Evolutionary conservation across 2,113 vertebrate species (phyloP).

Genomic region (Bos taurus): ARS-UCD2.0 NC_037337.1:32750001-32750500

Average conservation of each 20-base stretch:
- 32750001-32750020: conserved; percentile 99
- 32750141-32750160: conserved; percentile 78
- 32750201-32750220: conserved; percentile 55
- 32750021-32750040: conserved; percentile 99
- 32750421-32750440: conserved; percentile 16
- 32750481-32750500: conserved; percentile 60
- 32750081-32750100: conserved; percentile 80
- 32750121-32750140: conserved; percentile 80
- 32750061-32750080: conserved; percentile 90
- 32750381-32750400: conserved; percentile 6
- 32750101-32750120: conserved; percentile 75
- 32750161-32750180: conserved; percentile 75
- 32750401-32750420: conserved; percentile 1
- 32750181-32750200: conserved; percentile 76
- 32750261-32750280: conserved; percentile 66
- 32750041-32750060: conserved; percentile 99
- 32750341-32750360: not conserved
- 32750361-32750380: not conserved
- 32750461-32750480: conserved; percentile 48
- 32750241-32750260: conserved; percentile 74
- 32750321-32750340: conserved; percentile 17
- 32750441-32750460: conserved; percentile 32
- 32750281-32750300: conserved; percentile 72
- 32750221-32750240: conserved; percentile 71
- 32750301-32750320: conserved; percentile 48